These are phyloP conservation scores for Macrobrachium nipponense DNA, from an alignment of 1,140 invertebrate species.

Conservation along the genomic window DNA sequence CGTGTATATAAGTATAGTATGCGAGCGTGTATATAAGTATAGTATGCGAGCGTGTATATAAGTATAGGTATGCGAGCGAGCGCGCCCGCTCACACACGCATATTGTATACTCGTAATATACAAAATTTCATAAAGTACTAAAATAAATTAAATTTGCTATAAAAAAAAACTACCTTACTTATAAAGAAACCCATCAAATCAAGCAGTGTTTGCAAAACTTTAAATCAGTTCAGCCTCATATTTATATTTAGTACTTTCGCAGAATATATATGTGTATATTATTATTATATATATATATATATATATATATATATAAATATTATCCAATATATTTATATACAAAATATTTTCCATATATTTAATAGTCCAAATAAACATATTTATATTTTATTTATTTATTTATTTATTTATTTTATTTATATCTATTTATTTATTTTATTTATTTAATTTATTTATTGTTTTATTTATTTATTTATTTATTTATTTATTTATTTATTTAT, in stretches of 20 bases:
- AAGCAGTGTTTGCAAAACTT: no score
- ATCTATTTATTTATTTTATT: neutral
- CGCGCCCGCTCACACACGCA: no score
- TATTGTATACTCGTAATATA: no score
- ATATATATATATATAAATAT: neutral
- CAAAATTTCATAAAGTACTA: no score
- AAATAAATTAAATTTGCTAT: no score
- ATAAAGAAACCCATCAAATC: no score
- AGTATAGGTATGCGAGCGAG: no score
- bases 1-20: no score
- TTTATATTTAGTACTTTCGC: neutral
- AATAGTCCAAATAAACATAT: neutral
- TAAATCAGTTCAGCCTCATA: no score
- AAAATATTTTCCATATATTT: neutral
- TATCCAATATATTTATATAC: neutral
- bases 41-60: neutral
- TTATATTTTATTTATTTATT: neutral
- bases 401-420: no score
- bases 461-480: neutral
- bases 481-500: neutral
- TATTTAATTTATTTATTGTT: no score
- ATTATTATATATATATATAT: neutral
- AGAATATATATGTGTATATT: neutral
- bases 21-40: neutral
- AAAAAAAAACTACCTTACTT: no score